These are phyloP conservation scores for Perccottus glenii DNA, from an alignment of 2,113 vertebrate species.

Conservation along the genomic window DNA sequence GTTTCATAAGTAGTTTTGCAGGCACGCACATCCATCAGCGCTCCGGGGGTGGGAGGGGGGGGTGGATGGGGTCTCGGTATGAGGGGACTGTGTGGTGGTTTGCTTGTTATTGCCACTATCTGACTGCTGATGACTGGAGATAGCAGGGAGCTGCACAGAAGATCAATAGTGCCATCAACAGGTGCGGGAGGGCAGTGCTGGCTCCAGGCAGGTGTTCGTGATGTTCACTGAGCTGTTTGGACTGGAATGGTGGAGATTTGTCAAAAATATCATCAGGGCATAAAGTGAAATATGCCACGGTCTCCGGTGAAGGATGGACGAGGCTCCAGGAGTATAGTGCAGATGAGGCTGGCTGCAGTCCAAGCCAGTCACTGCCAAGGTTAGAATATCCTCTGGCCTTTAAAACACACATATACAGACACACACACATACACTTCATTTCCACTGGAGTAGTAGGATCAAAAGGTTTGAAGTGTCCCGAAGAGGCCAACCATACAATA, in stretches of 20 bases:
- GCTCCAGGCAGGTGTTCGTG: not conserved
- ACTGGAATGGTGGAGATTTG: slow-evolving; percentile 60
- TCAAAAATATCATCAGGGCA: slow-evolving; percentile 65
- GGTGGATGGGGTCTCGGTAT: slow-evolving; percentile 28
- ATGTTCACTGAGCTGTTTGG: slow-evolving; percentile 38
- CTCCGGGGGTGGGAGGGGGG: slow-evolving; percentile 34
- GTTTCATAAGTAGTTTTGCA: slow-evolving; percentile 69
- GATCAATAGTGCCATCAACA: slow-evolving; percentile 72
- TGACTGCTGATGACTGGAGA: slow-evolving; percentile 43
- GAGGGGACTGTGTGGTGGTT: slow-evolving; percentile 32
- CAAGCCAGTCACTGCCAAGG: no score
- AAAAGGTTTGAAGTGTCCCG: no score
- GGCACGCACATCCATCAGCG: slow-evolving; percentile 59
- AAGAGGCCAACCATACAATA: no score
- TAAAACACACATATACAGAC: no score
- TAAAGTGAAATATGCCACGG: no score
- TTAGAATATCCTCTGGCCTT: no score
- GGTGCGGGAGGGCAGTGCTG: slow-evolving; percentile 29
- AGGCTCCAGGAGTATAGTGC: no score
- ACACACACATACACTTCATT: no score
- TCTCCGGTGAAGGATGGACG: no score
- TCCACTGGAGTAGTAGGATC: no score
- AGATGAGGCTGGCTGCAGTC: slow-evolving; percentile 58
- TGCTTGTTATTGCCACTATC: slow-evolving; percentile 40
- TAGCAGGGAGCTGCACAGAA: slow-evolving; percentile 19